A percentile compares a stretch with the other conserved stretches of the same genome.
Evolutionary conservation across 2,113 vertebrate species (phyloP).

Genomic region (Numida meleagris): DNA sequence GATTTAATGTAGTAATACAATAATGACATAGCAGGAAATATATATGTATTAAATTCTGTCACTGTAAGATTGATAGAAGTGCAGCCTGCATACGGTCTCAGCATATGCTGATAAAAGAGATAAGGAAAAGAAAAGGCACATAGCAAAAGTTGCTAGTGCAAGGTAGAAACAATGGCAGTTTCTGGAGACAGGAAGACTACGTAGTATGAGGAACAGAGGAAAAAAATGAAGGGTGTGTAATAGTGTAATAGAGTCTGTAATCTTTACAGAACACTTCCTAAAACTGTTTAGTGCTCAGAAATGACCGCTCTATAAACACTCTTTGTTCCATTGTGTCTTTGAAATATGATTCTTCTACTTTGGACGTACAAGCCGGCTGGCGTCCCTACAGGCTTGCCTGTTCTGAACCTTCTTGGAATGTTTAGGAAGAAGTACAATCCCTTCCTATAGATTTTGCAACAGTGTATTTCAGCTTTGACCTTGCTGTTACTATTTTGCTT

Average conservation of each 20-base stretch:
- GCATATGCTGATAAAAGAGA: conserved; percentile 58
- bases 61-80: conserved; percentile 54
- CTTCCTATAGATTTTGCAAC: neutral
- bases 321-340: neutral
- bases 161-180: neutral
- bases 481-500: neutral
- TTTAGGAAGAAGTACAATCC: neutral
- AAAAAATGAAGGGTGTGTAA: neutral
- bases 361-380: neutral
- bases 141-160: conserved; percentile 53
- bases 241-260: too few species aligned
- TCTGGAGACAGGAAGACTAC: neutral
- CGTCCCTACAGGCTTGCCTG: neutral
- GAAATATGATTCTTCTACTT: neutral
- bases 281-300: neutral
- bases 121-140: neutral
- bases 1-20: conserved; percentile 59
- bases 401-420: neutral
- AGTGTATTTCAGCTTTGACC: neutral
- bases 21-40: conserved; percentile 56
- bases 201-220: neutral
- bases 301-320: neutral
- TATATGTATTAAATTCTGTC: conserved; percentile 22
- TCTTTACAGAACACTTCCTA: neutral
- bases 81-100: conserved; percentile 20